A percentile compares a stretch with the other conserved stretches of the same genome.
Evolutionary conservation across 1,140 invertebrate genomes (phyloP).

Genomic region (Leptopilina clavipes): DNA sequence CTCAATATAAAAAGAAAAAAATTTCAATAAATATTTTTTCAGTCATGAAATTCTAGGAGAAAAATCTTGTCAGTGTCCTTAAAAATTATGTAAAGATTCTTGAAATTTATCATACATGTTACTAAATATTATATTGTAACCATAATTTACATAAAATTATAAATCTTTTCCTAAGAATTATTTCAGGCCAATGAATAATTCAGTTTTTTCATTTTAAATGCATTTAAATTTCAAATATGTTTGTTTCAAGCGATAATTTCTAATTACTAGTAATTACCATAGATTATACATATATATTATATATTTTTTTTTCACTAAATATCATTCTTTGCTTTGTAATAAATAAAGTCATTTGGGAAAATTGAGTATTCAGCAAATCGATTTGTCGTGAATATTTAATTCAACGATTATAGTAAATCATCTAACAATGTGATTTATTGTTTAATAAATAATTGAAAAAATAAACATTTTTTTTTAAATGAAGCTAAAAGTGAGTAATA

Average conservation of each 20-base stretch:
- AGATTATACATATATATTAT: background rate
- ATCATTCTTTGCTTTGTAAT: background rate
- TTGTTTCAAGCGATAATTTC: constrained; percentile 6
- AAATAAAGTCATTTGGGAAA: background rate
- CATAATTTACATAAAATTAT: constrained; percentile 17
- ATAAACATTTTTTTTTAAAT: background rate
- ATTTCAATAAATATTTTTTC: no score
- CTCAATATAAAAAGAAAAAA: no score
- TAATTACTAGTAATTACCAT: background rate
- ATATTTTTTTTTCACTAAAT: background rate
- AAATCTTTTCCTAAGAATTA: background rate
- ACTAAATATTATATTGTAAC: constrained; percentile 16
- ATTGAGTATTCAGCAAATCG: background rate
- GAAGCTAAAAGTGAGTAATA: background rate
- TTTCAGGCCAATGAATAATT: constrained; percentile 2
- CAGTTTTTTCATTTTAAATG: background rate
- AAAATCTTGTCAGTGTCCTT: no score
- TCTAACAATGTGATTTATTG: no score
- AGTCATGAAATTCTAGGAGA: no score
- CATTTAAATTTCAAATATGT: constrained; percentile 3
- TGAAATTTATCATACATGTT: background rate
- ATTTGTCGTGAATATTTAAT: background rate
- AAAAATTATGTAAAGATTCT: background rate
- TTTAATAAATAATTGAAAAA: no score
- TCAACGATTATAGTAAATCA: no score